phyloP scores from a whole-genome alignment of 2,888 invertebrate species.

The Trissolcus brochymenae region DNA sequence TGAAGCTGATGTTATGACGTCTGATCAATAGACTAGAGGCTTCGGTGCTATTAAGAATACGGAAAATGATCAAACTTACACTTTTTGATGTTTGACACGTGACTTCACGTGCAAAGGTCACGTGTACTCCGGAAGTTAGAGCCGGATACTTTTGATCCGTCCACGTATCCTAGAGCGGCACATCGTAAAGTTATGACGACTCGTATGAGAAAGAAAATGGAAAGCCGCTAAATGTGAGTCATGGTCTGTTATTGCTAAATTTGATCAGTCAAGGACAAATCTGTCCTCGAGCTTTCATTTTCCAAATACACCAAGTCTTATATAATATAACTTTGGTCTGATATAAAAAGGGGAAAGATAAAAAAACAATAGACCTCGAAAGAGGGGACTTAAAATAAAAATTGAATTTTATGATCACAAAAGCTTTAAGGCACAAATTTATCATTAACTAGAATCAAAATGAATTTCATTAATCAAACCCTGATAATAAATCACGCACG shows the following conservation, averaged over 20 bases:
- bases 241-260: neutral
- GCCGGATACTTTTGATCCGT: conserved; percentile 65
- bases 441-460: no score
- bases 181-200: conserved; percentile 42
- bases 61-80: conserved; percentile 53
- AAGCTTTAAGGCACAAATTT: no score
- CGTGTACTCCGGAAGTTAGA: conserved; percentile 69
- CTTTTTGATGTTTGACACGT: conserved; percentile 65
- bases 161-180: conserved; percentile 22
- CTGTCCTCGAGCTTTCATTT: neutral
- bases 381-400: no score
- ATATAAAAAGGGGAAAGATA: no score
- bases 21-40: conserved; percentile 37
- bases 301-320: neutral
- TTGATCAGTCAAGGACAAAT: neutral
- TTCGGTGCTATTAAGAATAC: conserved; percentile 36
- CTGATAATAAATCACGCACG: no score
- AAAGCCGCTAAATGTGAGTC: conserved; percentile 7
- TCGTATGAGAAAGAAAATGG: conserved; percentile 4
- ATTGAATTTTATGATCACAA: conserved; percentile 6
- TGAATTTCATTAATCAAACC: no score
- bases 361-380: no score
- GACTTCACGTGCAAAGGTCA: conserved; percentile 71
- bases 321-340: no score
- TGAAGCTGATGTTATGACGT: conserved; percentile 21